Evolutionary conservation across 1,140 invertebrate species (phyloP), one percentile per base, ranked within the genome.

Genomic region (Acyrthosiphon pisum): DNA sequence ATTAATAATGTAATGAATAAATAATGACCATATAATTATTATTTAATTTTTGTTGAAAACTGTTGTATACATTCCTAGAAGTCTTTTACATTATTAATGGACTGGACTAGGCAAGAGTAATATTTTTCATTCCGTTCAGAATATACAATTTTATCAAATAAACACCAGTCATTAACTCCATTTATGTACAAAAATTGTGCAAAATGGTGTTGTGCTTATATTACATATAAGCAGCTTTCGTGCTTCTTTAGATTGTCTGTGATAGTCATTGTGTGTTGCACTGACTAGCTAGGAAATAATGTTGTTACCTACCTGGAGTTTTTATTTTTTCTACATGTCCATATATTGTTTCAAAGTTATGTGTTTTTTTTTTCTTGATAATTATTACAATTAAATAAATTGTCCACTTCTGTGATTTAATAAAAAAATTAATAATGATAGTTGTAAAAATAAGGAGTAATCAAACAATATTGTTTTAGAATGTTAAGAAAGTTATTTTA

Each of bases 241-340:
- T 91, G 90, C 90, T 91, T 91, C 53, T 81, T 91, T 91, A 68
- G 90, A 76, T 76, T 76, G 90, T 83, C 90, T 92, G 90, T 81
- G 68, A 92, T 92, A 81, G 68, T 92, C 46, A 48, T 81, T 83
- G 60, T 92, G 68, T 50, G 44, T 48, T 18, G 26, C 91, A 92
- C 26, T 92, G 91, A 37, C 91, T 92, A 92, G 91, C n/a, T 92
- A 50, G 60, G 35, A 48, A 83, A 50, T 81, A 89, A 89, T 26
- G 11, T 92, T 91, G 90, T 91, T 92, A 92, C 76, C 90, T 92
- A 92, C 44, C 91, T 37, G 46, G 46, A 92, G 22, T 81, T 81
- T 81, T 81, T 83, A 53, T 92, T 92, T 92, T 92, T 92, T 22
- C 41, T 91, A 91, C 76, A 68, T 76, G 76, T 68, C 37, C 87